Evolutionary conservation across 2,888 invertebrate genomes (phyloP).

Genomic region (Thecocarcelia acutangulata): DNA sequence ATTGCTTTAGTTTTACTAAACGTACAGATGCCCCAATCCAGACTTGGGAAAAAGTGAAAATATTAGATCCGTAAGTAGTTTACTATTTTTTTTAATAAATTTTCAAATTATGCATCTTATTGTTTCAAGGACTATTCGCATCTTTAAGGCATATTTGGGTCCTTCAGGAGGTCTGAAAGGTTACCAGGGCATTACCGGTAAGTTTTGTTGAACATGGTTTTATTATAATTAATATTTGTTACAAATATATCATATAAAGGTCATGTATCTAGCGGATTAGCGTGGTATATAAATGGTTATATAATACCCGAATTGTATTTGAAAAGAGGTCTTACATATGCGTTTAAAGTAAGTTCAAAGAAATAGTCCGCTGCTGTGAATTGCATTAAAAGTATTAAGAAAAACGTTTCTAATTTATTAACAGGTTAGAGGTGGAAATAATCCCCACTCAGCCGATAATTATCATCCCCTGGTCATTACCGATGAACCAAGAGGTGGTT

Average conservation of each 20-base stretch:
- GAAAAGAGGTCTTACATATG: conserved; percentile 91
- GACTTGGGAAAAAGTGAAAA: conserved; percentile 85
- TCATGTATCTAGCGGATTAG: conserved; percentile 87
- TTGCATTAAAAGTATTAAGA: no score
- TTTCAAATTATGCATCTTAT: conserved; percentile 73
- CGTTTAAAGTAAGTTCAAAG: conserved; percentile 84
- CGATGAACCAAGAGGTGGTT: conserved; percentile 91
- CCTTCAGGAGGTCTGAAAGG: conserved; percentile 91
- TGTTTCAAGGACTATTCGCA: conserved; percentile 84
- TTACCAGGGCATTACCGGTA: conserved; percentile 87
- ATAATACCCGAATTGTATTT: conserved; percentile 93
- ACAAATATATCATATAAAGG: conserved; percentile 78
- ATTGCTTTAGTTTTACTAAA: conserved; percentile 88
- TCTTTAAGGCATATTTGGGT: conserved; percentile 91
- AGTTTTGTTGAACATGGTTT: background rate
- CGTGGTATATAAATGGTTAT: conserved; percentile 96
- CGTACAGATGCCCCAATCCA: conserved; percentile 78
- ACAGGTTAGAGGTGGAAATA: conserved; percentile 90
- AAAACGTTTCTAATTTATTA: background rate
- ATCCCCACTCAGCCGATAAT: conserved; percentile 91
- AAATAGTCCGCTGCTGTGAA: no score
- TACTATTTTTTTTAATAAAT: background rate
- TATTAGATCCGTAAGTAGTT: conserved; percentile 83
- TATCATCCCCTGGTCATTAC: conserved; percentile 96
- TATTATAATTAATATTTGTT: background rate